These are phyloP conservation scores for Silurus aristotelis DNA, from an alignment of 2,797 vertebrate genomes.

Conservation along the genomic window DNA sequence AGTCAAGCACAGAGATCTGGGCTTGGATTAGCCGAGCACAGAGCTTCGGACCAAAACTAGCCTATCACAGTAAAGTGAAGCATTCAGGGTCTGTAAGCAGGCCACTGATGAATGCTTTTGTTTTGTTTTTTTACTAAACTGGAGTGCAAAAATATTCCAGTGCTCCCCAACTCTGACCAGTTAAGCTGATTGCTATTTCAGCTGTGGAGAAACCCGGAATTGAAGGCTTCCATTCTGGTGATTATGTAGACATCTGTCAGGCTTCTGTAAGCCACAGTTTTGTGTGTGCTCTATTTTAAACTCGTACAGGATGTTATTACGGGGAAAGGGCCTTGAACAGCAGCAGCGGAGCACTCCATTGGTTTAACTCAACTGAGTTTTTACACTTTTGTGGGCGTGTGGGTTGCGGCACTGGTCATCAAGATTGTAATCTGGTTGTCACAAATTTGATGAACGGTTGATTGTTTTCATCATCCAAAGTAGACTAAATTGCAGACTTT, in stretches of 20 bases:
- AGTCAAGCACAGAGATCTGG: too few relatives aligned
- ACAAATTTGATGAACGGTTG: not conserved
- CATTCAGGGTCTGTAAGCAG: not conserved
- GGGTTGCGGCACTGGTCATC: not conserved
- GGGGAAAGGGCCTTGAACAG: not conserved
- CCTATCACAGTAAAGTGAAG: not conserved
- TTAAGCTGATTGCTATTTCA: not conserved
- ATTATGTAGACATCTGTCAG: slow-evolving; percentile 44
- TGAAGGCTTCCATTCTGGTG: slow-evolving; percentile 26
- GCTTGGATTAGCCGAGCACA: not conserved
- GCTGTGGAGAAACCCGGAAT: not conserved
- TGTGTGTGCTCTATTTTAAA: slow-evolving; percentile 36
- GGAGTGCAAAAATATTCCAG: not conserved
- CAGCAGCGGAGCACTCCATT: not conserved
- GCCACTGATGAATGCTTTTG: not conserved
- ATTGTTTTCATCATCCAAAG: not conserved
- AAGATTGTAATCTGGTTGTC: not conserved
- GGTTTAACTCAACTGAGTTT: not conserved
- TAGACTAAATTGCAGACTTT: not conserved
- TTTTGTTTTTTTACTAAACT: not conserved
- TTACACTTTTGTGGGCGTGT: not conserved
- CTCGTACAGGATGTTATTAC: slow-evolving; percentile 23
- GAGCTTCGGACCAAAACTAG: not conserved
- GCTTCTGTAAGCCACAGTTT: not conserved
- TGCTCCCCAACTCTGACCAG: not conserved